Conservation (phyloP, 1,140 invertebrate species). For the Meloidogyne chitwoodi region DNA sequence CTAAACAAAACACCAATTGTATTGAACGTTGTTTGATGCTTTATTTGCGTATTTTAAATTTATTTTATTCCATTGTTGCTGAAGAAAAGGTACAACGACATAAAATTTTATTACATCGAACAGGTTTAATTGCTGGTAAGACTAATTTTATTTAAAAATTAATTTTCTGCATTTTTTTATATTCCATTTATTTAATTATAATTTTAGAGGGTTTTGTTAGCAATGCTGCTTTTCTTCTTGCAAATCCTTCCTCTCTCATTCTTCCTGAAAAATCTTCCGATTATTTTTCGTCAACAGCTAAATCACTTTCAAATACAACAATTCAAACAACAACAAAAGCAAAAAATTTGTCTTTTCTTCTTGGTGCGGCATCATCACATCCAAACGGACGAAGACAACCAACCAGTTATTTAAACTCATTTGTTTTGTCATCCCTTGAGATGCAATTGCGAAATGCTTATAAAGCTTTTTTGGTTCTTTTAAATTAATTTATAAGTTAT, state of each 20-base stretch:
- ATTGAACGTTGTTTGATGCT: conserved; percentile 15
- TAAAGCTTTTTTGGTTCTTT: conserved; percentile 22
- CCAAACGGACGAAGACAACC: not conserved
- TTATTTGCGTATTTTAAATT: conserved; percentile 26
- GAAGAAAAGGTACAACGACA: conserved; percentile 22
- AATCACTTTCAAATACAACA: not conserved
- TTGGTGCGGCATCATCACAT: conserved; percentile 21
- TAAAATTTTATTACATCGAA: not conserved
- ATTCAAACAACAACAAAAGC: not conserved
- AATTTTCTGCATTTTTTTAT: too few species aligned
- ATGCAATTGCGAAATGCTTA: conserved; percentile 16
- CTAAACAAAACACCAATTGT: not conserved
- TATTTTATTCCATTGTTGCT: conserved; percentile 33
- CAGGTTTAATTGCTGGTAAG: conserved; percentile 7
- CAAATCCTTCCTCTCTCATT: not conserved
- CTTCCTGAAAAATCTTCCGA: not conserved
- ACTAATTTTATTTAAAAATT: not conserved
- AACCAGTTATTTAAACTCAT: conserved; percentile 26
- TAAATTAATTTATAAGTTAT: not conserved
- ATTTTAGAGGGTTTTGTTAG: not conserved
- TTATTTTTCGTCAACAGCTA: not conserved
- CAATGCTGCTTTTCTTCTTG: not conserved
- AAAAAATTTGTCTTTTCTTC: conserved; percentile 9
- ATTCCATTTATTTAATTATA: not conserved
- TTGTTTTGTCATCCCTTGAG: conserved; percentile 12